Percentiles rank a stretch among this genome's conserved stretches.
These are phyloP conservation scores for Hetaerina titia DNA, from an alignment of 2,888 invertebrate genomes.

Conservation along the genomic window DNA sequence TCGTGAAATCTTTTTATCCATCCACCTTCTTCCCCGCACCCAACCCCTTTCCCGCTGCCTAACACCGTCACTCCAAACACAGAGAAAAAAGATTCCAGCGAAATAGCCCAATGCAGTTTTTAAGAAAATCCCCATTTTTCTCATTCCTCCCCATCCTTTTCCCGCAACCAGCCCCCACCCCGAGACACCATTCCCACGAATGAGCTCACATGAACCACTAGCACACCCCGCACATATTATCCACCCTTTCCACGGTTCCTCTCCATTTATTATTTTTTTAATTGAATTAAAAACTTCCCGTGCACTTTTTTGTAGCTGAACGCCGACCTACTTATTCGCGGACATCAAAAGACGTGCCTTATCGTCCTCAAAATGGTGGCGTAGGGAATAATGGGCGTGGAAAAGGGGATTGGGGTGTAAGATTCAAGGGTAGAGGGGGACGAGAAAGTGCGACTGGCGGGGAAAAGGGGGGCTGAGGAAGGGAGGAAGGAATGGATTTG, in stretches of 20 bases:
- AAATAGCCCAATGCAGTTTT: constrained; percentile 13
- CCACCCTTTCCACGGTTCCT: not conserved
- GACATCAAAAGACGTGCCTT: constrained; percentile 63
- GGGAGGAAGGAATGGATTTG: not conserved
- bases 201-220: not conserved
- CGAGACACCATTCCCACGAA: too few species aligned
- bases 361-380: constrained; percentile 19
- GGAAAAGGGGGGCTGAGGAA: not conserved
- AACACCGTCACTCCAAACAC: not conserved
- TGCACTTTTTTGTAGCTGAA: not conserved
- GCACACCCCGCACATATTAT: not conserved
- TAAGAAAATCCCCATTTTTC: not conserved
- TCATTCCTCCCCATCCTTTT: not conserved
- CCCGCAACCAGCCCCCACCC: not conserved
- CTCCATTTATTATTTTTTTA: not conserved
- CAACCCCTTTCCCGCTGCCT: not conserved
- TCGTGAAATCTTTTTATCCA: not conserved
- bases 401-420: not conserved
- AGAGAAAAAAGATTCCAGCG: not conserved
- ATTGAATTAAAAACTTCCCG: not conserved
- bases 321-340: constrained; percentile 39
- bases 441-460: not conserved
- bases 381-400: not conserved
- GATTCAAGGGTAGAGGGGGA: not conserved
- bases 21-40: not conserved